Conservation (phyloP, 2,888 invertebrate genomes). For the Zelleria hepariella region DNA sequence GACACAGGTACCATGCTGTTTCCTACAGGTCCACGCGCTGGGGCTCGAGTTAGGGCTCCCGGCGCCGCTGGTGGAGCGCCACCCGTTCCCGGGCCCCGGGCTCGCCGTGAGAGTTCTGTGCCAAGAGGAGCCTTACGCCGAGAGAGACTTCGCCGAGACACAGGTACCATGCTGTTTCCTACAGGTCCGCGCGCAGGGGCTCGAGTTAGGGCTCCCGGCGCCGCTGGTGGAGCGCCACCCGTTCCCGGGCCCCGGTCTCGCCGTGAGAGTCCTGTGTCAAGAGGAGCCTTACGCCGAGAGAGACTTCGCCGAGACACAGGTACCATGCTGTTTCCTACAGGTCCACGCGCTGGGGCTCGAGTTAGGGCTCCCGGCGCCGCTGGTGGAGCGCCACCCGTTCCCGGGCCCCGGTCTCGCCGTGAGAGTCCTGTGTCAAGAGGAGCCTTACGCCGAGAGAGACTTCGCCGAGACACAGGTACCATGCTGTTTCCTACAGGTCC, state of each 20-base stretch:
- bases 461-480: constrained; percentile 96
- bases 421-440: constrained; percentile 94
- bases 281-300: constrained; percentile 95
- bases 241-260: constrained; percentile 98
- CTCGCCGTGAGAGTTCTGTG: constrained; percentile 96
- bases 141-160: constrained; percentile 96
- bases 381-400: constrained; percentile 97
- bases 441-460: constrained; percentile 94
- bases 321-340: constrained; percentile 47
- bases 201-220: constrained; percentile 89
- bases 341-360: constrained; percentile 90
- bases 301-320: constrained; percentile 96
- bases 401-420: constrained; percentile 99
- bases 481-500: constrained; percentile 69
- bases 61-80: constrained; percentile 88
- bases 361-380: constrained; percentile 86
- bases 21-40: constrained; percentile 78
- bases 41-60: constrained; percentile 94
- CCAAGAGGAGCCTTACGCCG: constrained; percentile 94
- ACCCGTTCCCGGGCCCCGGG: constrained; percentile 99
- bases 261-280: constrained; percentile 96
- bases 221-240: constrained; percentile 95
- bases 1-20: constrained; percentile 93
- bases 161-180: constrained; percentile 77
- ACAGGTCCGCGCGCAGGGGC: constrained; percentile 86